These are phyloP conservation scores for Sebastes ruberrimus DNA, from an alignment of 2,797 vertebrate genomes.

Conservation along the genomic window DNA sequence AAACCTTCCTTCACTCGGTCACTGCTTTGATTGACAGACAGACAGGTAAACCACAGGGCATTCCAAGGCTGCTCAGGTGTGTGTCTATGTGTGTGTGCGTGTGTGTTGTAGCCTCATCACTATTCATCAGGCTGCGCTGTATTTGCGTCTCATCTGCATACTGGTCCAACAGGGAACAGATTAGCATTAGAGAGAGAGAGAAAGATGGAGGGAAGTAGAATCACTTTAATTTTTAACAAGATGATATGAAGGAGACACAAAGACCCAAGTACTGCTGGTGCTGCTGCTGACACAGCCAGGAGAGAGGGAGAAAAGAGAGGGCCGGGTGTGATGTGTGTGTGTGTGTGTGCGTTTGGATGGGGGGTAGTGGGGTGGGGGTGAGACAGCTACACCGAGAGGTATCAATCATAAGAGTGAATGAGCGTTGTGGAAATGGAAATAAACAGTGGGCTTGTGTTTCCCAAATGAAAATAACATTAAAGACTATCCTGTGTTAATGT, in stretches of 20 bases:
- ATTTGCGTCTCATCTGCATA: slow-evolving; percentile 84
- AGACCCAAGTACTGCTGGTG: slow-evolving; percentile 62
- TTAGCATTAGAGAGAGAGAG: slow-evolving; percentile 82
- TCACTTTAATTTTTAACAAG: slow-evolving; percentile 89
- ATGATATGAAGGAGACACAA: slow-evolving; percentile 82
- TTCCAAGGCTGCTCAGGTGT: slow-evolving; percentile 65
- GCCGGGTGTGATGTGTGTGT: slow-evolving; percentile 46
- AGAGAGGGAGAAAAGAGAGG: slow-evolving; percentile 46
- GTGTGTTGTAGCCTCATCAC: slow-evolving; percentile 72
- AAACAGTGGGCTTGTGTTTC: slow-evolving; percentile 63
- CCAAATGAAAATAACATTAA: slow-evolving; percentile 83
- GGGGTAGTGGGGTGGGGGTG: neutral
- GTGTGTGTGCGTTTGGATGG: slow-evolving; percentile 21
- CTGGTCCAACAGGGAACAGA: slow-evolving; percentile 81
- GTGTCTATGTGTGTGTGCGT: slow-evolving; percentile 23
- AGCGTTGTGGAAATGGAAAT: slow-evolving; percentile 58
- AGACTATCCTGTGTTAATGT: slow-evolving; percentile 87
- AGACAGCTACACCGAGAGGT: slow-evolving; percentile 28
- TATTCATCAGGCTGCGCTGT: slow-evolving; percentile 77
- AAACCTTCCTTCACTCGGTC: slow-evolving; percentile 40
- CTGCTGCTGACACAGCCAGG: slow-evolving; percentile 75
- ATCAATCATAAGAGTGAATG: slow-evolving; percentile 71
- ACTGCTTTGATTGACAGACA: slow-evolving; percentile 80
- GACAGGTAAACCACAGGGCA: slow-evolving; percentile 82
- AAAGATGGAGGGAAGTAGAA: slow-evolving; percentile 69